Conservation (phyloP, 2,113 vertebrate species). For the Trematomus loennbergii region DNA sequence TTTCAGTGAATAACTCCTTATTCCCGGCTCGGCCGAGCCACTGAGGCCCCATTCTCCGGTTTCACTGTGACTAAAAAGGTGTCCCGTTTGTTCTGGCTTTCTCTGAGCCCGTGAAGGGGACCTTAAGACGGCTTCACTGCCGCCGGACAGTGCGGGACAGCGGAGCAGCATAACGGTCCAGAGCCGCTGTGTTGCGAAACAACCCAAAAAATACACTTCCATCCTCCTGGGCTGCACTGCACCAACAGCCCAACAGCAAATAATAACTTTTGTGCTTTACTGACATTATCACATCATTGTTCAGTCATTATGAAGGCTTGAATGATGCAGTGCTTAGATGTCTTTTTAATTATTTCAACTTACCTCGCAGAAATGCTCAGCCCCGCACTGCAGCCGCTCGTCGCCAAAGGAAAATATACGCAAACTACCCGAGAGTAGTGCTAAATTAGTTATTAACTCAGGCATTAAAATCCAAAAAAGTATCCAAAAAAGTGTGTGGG, state of each 20-base stretch:
- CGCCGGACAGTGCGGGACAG: conserved; percentile 11
- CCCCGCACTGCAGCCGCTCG: conserved; percentile 64
- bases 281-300: not conserved
- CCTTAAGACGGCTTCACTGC: not conserved
- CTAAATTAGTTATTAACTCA: conserved; percentile 74
- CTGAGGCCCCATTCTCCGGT: conserved; percentile 68
- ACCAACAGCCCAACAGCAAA: not conserved
- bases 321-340: not conserved
- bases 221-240: conserved; percentile 26
- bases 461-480: conserved; percentile 79
- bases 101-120: conserved; percentile 2
- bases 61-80: conserved; percentile 66
- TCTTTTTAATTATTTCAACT: conserved; percentile 45
- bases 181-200: conserved; percentile 2
- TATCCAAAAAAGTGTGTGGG: conserved; percentile 47
- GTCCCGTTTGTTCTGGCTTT: conserved; percentile 34
- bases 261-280: not conserved
- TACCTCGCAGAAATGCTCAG: conserved; percentile 71
- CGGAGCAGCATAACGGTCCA: conserved; percentile 45
- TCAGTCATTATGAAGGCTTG: not conserved
- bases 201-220: conserved; percentile 11
- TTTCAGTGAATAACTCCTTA: conserved; percentile 34
- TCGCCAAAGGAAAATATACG: conserved; percentile 52
- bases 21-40: conserved; percentile 9
- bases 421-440: conserved; percentile 83